Conservation (phyloP, 2,113 vertebrate species). For the Clarias batrachus region DNA sequence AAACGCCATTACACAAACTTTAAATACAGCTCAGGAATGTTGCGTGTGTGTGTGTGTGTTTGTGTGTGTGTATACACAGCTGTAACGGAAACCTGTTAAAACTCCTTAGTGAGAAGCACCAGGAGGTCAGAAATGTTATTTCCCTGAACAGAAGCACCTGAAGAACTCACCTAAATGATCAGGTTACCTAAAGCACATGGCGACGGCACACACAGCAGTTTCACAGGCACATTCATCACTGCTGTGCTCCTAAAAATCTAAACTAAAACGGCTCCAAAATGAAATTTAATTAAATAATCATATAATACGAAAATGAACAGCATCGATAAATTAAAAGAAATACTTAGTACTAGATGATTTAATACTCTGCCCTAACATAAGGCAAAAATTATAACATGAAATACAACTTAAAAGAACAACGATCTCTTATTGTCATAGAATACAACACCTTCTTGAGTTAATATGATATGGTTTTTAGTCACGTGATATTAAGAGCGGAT, state of each 20-base stretch:
- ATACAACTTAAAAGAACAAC: not conserved
- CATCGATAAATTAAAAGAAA: not conserved
- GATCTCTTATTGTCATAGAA: not conserved
- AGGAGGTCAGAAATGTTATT: conserved; percentile 31
- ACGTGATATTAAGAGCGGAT: not conserved
- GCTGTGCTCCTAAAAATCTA: conserved; percentile 13
- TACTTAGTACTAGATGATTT: not conserved
- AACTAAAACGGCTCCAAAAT: conserved; percentile 13
- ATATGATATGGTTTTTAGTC: not conserved
- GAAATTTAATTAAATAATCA: not conserved
- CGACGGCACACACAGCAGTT: conserved; percentile 10
- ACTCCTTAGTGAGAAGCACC: conserved; percentile 41
- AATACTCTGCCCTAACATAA: conserved; percentile 46
- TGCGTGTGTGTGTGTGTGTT: not conserved
- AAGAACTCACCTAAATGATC: conserved; percentile 16
- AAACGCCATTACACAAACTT: conserved; percentile 1
- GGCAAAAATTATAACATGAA: conserved; percentile 31
- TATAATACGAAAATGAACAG: not conserved
- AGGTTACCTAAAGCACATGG: not conserved
- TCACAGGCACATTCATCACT: conserved; percentile 25
- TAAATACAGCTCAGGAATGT: conserved; percentile 9
- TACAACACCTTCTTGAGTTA: conserved; percentile 2
- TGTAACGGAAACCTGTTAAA: conserved; percentile 30
- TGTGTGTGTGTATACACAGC: conserved; percentile 15
- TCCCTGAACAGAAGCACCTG: conserved; percentile 40